Conservation (phyloP, 2,797 vertebrate species). For the Alcedo quadribrachys region DNA sequence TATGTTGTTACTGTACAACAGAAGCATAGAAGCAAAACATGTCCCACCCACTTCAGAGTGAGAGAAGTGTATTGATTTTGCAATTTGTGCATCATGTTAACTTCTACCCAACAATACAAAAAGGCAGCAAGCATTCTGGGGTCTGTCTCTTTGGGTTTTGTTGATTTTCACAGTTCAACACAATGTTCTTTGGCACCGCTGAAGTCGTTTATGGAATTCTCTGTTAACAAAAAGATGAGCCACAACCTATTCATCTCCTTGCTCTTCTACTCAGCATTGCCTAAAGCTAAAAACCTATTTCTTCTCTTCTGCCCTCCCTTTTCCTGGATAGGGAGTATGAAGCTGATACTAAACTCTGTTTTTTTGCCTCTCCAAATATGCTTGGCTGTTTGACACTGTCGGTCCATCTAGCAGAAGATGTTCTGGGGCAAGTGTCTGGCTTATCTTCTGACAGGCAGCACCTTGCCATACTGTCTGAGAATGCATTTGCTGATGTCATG, state of each 20-base stretch:
- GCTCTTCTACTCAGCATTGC: background rate
- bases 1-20: background rate
- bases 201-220: background rate
- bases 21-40: background rate
- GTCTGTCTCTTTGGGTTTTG: background rate
- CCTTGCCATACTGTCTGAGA: background rate
- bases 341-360: background rate
- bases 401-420: background rate
- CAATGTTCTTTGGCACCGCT: background rate
- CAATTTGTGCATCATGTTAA: background rate
- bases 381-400: background rate
- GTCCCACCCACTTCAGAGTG: background rate
- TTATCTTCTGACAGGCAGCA: background rate
- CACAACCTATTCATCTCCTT: background rate
- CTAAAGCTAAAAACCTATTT: background rate
- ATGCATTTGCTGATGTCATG: background rate
- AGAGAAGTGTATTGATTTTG: background rate
- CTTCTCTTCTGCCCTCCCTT: background rate
- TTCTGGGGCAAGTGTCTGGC: background rate
- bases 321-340: background rate
- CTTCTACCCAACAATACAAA: background rate
- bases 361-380: background rate
- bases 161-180: background rate
- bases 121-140: background rate
- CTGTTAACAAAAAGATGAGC: background rate